phyloP scores from a whole-genome alignment of 2,113 vertebrate species.

The Burhinus oedicnemus region DNA sequence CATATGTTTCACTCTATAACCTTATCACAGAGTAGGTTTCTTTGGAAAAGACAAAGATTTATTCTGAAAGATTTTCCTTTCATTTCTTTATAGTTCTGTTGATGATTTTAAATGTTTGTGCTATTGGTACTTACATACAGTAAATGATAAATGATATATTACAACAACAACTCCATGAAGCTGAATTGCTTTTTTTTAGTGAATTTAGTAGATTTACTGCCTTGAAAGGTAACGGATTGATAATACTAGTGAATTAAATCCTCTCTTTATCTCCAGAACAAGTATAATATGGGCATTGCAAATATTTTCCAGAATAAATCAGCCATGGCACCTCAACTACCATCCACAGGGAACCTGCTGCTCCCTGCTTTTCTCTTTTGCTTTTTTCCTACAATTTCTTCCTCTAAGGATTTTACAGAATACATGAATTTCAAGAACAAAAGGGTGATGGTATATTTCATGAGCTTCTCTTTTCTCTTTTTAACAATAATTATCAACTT shows the following conservation, averaged over 20 bases:
- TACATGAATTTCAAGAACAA: not conserved
- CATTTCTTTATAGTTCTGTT: conserved; percentile 62
- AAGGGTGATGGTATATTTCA: fast-evolving
- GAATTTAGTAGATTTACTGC: conserved; percentile 64
- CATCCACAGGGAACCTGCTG: not conserved
- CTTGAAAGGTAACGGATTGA: conserved; percentile 73
- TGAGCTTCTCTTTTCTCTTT: not conserved
- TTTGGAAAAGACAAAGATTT: conserved; percentile 57
- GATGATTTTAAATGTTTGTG: conserved; percentile 71
- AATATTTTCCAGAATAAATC: conserved; percentile 29
- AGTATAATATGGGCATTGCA: not conserved
- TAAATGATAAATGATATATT: conserved; percentile 74
- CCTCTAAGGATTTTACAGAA: not conserved
- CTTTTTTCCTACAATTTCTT: not conserved
- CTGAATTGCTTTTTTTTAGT: conserved; percentile 68
- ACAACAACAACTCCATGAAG: conserved; percentile 52
- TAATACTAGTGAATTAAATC: conserved; percentile 55
- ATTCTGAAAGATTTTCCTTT: conserved; percentile 60
- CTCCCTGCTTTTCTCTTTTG: not conserved
- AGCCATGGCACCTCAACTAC: not conserved
- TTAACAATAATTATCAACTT: not conserved
- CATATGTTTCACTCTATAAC: not conserved
- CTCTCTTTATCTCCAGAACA: conserved; percentile 64
- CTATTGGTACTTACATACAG: conserved; percentile 68
- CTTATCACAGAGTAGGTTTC: conserved; percentile 42